phyloP scores from a whole-genome alignment of 1,140 invertebrate genomes.

The Adoxophyes honmai region DNA sequence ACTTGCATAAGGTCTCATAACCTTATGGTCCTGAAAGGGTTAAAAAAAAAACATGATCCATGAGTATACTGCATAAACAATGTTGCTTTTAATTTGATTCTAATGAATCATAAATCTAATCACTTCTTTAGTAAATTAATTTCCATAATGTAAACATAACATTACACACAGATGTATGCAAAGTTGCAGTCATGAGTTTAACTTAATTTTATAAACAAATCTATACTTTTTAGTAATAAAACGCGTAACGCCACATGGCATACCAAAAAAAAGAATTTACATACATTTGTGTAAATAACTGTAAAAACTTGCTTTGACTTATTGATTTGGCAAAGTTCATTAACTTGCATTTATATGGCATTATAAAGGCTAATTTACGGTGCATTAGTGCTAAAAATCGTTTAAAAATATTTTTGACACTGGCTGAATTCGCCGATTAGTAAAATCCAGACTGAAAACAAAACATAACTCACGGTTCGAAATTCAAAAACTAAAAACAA shows the following conservation, averaged over 20 bases:
- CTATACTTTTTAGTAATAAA: not conserved
- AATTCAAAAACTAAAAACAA: conserved; percentile 17
- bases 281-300: conserved; percentile 9
- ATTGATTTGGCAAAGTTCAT: not conserved
- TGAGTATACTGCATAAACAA: no score
- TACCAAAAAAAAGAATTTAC: not conserved
- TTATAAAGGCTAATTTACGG: not conserved
- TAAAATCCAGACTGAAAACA: conserved; percentile 1
- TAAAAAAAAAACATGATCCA: no score
- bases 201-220: no score
- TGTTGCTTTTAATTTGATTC: no score
- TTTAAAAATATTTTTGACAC: not conserved
- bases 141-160: no score
- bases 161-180: no score
- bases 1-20: no score
- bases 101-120: no score
- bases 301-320: conserved; percentile 2
- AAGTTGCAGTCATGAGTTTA: no score
- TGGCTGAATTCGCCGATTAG: not conserved
- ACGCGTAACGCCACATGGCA: not conserved
- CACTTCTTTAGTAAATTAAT: no score
- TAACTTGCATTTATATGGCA: not conserved
- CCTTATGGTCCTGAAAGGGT: no score
- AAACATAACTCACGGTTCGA: conserved; percentile 20
- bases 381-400: not conserved